Percentiles rank a stretch among this genome's conserved stretches.
Conservation (phyloP, 2,888 invertebrate genomes). For the Girardia tigrina region DNA sequence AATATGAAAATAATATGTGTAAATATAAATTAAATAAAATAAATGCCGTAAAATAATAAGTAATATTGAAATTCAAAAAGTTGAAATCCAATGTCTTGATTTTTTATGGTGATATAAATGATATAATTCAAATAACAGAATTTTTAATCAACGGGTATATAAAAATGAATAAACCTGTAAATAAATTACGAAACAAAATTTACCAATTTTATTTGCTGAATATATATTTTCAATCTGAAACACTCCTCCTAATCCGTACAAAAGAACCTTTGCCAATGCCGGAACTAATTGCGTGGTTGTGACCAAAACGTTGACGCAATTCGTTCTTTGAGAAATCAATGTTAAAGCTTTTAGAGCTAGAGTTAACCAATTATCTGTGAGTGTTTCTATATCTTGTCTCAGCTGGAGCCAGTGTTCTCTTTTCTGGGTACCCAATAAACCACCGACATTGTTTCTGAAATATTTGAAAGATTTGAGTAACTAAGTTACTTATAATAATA, state of each 20-base stretch:
- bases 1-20: no score
- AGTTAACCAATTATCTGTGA: slow-evolving; percentile 93
- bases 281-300: slow-evolving; percentile 87
- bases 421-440: slow-evolving; percentile 63
- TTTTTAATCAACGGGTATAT: no score
- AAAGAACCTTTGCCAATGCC: slow-evolving; percentile 76
- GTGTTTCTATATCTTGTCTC: slow-evolving; percentile 72
- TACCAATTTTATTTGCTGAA: slow-evolving; percentile 88
- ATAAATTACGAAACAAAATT: no score
- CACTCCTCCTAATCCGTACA: slow-evolving; percentile 82
- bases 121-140: no score
- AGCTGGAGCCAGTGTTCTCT: slow-evolving; percentile 83
- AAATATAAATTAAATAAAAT: no score
- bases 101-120: no score
- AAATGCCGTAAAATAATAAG: no score
- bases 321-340: slow-evolving; percentile 60
- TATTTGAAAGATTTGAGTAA: not conserved
- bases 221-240: slow-evolving; percentile 96
- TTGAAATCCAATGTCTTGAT: no score
- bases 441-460: slow-evolving; percentile 56
- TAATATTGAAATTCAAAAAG: no score
- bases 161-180: no score
- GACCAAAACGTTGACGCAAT: slow-evolving; percentile 86
- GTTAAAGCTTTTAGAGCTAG: slow-evolving; percentile 80
- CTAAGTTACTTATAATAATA: not conserved